Conservation (phyloP, 2,888 invertebrate species). For the Limnephilus rhombicus region DNA sequence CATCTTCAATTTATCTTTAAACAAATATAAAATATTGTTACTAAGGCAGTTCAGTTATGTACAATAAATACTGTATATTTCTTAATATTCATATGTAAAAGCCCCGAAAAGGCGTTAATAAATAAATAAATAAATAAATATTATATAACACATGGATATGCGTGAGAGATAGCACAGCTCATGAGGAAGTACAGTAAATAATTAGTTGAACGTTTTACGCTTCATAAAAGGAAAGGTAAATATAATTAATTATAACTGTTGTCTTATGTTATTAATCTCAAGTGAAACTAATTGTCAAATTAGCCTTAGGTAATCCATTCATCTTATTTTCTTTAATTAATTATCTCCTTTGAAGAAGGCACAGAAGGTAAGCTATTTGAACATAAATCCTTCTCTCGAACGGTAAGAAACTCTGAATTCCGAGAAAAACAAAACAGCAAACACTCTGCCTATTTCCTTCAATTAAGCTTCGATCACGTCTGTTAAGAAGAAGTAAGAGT, state of each 20-base stretch:
- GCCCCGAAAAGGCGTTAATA: too few relatives aligned
- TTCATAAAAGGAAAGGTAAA: neutral
- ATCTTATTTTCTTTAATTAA: neutral
- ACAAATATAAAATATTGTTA: too few relatives aligned
- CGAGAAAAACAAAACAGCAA: neutral
- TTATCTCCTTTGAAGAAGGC: neutral
- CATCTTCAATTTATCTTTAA: too few relatives aligned
- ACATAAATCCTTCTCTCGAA: neutral
- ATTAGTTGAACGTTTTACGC: neutral
- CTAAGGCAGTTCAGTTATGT: too few relatives aligned
- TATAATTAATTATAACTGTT: neutral
- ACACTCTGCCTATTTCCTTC: neutral
- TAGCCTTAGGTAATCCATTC: neutral
- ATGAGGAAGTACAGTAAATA: neutral
- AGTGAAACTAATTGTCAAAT: neutral
- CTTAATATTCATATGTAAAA: too few relatives aligned
- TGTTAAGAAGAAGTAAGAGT: neutral
- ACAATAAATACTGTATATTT: too few relatives aligned
- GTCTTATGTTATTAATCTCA: neutral
- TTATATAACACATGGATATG: neutral
- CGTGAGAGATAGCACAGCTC: neutral
- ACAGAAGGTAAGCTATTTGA: neutral
- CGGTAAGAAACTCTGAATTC: neutral
- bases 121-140: too few relatives aligned
- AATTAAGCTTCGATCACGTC: neutral